Evolutionary conservation across 1,140 invertebrate species (phyloP).

Genomic region (Coptotermes formosanus): DNA sequence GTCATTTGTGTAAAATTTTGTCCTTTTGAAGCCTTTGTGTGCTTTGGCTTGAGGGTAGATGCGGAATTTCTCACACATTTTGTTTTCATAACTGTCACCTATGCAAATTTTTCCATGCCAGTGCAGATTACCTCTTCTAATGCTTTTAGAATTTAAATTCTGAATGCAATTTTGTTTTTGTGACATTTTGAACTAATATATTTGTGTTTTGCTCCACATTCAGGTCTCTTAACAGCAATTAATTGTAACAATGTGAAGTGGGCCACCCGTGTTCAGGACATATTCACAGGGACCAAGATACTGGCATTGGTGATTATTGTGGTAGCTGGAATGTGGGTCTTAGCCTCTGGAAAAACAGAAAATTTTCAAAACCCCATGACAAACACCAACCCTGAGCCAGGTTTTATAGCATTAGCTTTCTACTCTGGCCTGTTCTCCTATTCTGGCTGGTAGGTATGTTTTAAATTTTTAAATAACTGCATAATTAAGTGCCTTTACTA

Average conservation of each 20-base stretch:
- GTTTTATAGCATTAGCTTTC: conserved; percentile 85
- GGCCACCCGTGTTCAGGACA: conserved; percentile 83
- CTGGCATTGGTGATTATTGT: conserved; percentile 80
- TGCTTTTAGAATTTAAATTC: too few relatives aligned
- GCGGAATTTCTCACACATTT: too few relatives aligned
- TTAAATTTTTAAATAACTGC: neutral
- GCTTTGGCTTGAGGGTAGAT: too few relatives aligned
- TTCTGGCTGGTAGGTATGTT: conserved; percentile 79
- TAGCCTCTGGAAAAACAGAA: conserved; percentile 54
- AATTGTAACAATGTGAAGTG: conserved; percentile 87
- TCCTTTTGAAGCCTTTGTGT: too few relatives aligned
- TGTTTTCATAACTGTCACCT: too few relatives aligned
- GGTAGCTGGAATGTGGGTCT: conserved; percentile 70
- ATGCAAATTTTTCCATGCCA: too few relatives aligned
- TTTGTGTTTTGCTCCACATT: conserved; percentile 35
- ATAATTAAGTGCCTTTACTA: too few relatives aligned
- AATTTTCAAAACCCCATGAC: conserved; percentile 80
- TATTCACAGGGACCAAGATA: conserved; percentile 89
- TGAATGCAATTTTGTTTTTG: conserved; percentile 1
- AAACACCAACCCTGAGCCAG: conserved; percentile 73
- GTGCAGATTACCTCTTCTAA: too few relatives aligned
- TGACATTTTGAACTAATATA: conserved; percentile 28
- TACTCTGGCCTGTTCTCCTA: conserved; percentile 97
- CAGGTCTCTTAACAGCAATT: conserved; percentile 78
- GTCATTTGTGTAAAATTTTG: too few relatives aligned